These are phyloP conservation scores for Zaprionus lachaisei DNA, from an alignment of 1,140 invertebrate species.

Conservation along the genomic window DNA sequence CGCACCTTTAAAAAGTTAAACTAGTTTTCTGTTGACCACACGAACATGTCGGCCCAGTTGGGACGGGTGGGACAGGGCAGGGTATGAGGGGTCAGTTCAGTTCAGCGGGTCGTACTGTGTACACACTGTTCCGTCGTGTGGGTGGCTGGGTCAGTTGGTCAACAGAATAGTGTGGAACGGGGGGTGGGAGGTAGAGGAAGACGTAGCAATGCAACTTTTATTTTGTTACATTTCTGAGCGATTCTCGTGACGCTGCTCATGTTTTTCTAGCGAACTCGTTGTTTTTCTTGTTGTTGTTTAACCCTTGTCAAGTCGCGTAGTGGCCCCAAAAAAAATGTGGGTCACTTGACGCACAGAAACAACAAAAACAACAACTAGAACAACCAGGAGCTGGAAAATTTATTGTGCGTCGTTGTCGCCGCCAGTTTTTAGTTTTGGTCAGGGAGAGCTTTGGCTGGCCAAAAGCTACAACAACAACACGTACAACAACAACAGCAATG, in stretches of 20 bases:
- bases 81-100: too few relatives aligned
- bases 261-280: constrained; percentile 25
- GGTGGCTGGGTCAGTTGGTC: constrained; percentile 20
- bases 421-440: constrained; percentile 57
- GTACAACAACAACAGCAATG: constrained; percentile 11
- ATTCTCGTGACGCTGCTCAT: constrained; percentile 35
- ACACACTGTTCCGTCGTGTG: not conserved
- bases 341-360: constrained; percentile 54
- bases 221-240: constrained; percentile 43
- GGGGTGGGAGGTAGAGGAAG: not conserved
- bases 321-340: constrained; percentile 51
- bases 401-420: constrained; percentile 59
- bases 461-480: constrained; percentile 31
- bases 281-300: constrained; percentile 46
- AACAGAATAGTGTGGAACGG: not conserved
- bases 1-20: constrained; percentile 49
- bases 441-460: constrained; percentile 46
- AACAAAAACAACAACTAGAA: constrained; percentile 31
- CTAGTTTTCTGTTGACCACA: constrained; percentile 27
- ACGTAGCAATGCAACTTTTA: constrained; percentile 42
- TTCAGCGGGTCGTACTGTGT: not conserved
- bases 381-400: constrained; percentile 48
- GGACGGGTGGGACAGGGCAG: not conserved
- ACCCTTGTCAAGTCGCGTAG: constrained; percentile 58
- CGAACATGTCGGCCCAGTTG: not conserved